phyloP scores from a whole-genome alignment of 2,797 vertebrate species.

The Menidia menidia region DNA sequence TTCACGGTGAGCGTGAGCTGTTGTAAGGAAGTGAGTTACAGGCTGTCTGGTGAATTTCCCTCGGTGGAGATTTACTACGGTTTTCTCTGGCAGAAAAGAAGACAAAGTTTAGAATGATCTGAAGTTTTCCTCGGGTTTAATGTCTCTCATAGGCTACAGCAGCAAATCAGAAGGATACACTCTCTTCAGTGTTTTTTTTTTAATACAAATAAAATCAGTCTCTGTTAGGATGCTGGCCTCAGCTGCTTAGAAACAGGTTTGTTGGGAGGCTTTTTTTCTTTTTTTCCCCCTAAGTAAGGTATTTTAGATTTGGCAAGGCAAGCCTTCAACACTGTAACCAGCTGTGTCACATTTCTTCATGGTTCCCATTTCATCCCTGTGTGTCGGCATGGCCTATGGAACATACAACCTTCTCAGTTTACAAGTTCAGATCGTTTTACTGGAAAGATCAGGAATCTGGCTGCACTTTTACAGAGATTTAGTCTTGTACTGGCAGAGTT shows the following conservation, averaged over 20 bases:
- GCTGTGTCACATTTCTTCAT: conserved; percentile 32
- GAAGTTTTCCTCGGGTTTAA: conserved; percentile 15
- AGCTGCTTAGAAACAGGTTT: conserved; percentile 16
- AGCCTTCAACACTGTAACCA: conserved; percentile 34
- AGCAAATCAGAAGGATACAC: conserved; percentile 6
- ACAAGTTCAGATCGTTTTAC: conserved; percentile 45
- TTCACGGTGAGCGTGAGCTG: conserved; percentile 32
- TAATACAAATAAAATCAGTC: conserved; percentile 1
- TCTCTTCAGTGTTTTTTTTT: conserved; percentile 21
- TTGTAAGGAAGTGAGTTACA: conserved; percentile 49
- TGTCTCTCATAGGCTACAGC: conserved; percentile 16
- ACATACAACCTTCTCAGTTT: conserved; percentile 49
- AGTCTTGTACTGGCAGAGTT: conserved; percentile 1
- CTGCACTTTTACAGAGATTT: not conserved
- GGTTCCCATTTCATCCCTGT: conserved; percentile 33
- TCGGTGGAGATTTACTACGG: conserved; percentile 49
- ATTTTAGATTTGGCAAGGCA: conserved; percentile 28
- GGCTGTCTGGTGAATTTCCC: conserved; percentile 34
- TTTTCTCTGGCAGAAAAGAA: conserved; percentile 26
- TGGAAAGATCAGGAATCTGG: not conserved
- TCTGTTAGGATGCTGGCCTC: not conserved
- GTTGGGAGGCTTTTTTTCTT: conserved; percentile 12
- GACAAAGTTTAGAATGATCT: conserved; percentile 31
- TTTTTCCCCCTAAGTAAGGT: conserved; percentile 31
- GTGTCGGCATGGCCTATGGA: conserved; percentile 38